These are phyloP conservation scores for Hydractinia echinata DNA, from an alignment of 30 jellyfish, hydroid and myxozoan genomes.

Conservation along the genomic window DNA sequence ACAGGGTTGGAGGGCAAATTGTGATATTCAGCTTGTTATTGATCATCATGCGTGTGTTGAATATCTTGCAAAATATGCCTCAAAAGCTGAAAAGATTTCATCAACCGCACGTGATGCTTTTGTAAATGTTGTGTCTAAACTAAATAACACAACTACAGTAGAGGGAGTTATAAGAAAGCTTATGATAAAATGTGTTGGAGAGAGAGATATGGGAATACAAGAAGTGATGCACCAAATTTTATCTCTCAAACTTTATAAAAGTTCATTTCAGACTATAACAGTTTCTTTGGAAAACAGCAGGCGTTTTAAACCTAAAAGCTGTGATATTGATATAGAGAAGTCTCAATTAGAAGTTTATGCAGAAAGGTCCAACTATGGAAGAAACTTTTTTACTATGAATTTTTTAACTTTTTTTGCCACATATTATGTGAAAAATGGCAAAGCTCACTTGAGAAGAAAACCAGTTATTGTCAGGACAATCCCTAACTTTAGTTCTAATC, in stretches of 20 bases:
- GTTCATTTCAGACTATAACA: neutral
- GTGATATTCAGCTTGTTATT: too few species aligned
- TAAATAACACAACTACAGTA: neutral
- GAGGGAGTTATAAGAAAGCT: neutral
- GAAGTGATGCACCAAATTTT: neutral
- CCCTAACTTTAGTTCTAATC: slow-evolving; percentile 24
- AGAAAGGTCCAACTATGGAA: neutral
- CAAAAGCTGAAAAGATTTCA: slow-evolving; percentile 5
- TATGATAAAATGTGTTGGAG: neutral
- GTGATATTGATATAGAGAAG: neutral
- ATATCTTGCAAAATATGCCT: too few species aligned
- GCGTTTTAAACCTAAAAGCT: too few species aligned
- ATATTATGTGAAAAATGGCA: slow-evolving; percentile 27
- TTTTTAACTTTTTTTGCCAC: slow-evolving; percentile 26
- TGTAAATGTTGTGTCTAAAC: neutral
- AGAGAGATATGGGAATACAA: too few species aligned
- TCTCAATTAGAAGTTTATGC: too few species aligned
- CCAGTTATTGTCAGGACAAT: slow-evolving; percentile 39
- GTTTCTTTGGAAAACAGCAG: neutral
- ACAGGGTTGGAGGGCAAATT: too few species aligned
- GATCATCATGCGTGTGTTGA: too few species aligned
- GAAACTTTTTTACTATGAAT: slow-evolving; percentile 13
- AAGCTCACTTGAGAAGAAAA: slow-evolving; percentile 1
- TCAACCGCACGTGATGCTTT: neutral
- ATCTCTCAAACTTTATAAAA: neutral